Evolutionary conservation across 2,888 invertebrate species (phyloP).

Genomic region (Meteorus cinctellus): DNA sequence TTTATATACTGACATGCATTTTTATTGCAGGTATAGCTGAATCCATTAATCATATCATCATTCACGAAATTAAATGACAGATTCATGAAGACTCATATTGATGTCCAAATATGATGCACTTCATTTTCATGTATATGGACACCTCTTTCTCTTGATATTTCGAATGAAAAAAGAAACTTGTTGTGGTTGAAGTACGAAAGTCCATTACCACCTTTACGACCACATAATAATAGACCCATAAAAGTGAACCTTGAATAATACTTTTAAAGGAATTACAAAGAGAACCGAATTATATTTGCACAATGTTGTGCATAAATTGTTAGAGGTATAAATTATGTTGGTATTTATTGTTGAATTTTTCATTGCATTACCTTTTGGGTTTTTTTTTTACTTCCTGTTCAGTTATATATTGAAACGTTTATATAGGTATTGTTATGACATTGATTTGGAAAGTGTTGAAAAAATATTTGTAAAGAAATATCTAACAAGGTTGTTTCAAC

Average conservation of each 20-base stretch:
- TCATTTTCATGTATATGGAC: neutral
- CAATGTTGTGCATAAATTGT: neutral
- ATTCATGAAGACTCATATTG: neutral
- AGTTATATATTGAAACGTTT: neutral
- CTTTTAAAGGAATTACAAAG: neutral
- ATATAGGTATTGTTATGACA: neutral
- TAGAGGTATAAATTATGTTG: constrained; percentile 2
- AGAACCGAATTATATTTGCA: neutral
- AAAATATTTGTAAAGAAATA: neutral
- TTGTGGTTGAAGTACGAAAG: constrained; percentile 1
- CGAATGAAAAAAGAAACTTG: neutral
- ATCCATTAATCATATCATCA: neutral
- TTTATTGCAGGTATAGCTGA: neutral
- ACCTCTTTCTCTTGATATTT: neutral
- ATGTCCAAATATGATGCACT: neutral
- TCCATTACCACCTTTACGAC: constrained; percentile 1
- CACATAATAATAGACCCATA: constrained; percentile 4
- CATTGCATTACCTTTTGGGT: neutral
- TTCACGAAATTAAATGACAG: neutral
- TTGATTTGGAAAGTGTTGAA: neutral
- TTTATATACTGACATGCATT: neutral
- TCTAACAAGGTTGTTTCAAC: neutral
- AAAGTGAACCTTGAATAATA: constrained; percentile 2
- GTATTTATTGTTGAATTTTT: neutral
- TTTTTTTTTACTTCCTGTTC: neutral